Conservation (phyloP, 1,140 invertebrate species). For the Drosophila eugracilis region DNA sequence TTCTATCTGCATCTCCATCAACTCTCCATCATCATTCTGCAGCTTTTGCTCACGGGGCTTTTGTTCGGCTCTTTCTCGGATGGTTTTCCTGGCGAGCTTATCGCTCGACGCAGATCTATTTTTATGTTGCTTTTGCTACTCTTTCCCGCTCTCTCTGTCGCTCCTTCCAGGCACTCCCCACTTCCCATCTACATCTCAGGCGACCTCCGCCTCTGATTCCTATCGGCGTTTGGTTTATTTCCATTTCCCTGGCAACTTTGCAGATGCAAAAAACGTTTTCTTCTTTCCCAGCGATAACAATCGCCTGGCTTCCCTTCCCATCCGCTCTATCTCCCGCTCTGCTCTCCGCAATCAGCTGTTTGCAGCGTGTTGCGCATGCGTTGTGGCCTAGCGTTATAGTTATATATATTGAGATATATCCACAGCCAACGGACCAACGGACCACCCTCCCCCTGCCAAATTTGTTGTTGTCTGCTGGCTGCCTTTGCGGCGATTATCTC, state of each 20-base stretch:
- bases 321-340: conserved; percentile 13
- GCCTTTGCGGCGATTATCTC: conserved; percentile 73
- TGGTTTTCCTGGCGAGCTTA: conserved; percentile 60
- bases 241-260: conserved; percentile 75
- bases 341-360: conserved; percentile 63
- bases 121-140: conserved; percentile 67
- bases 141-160: conserved; percentile 38
- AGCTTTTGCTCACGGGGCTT: conserved; percentile 53
- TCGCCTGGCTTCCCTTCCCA: conserved; percentile 17
- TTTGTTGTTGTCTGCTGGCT: conserved; percentile 35
- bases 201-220: conserved; percentile 32
- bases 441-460: conserved; percentile 6
- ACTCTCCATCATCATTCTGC: conserved; percentile 36
- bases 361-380: conserved; percentile 78
- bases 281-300: conserved; percentile 43
- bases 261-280: conserved; percentile 67
- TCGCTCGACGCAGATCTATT: conserved; percentile 72
- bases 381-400: conserved; percentile 25
- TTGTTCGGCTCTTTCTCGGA: conserved; percentile 57
- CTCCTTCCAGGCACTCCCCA: conserved; percentile 33
- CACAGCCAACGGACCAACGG: conserved; percentile 5
- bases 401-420: not conserved
- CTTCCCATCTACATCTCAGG: conserved; percentile 30
- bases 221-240: conserved; percentile 79
- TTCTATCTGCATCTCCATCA: conserved; percentile 31